Conservation (phyloP, 1,140 invertebrate genomes). For the Leptinotarsa texana region DNA sequence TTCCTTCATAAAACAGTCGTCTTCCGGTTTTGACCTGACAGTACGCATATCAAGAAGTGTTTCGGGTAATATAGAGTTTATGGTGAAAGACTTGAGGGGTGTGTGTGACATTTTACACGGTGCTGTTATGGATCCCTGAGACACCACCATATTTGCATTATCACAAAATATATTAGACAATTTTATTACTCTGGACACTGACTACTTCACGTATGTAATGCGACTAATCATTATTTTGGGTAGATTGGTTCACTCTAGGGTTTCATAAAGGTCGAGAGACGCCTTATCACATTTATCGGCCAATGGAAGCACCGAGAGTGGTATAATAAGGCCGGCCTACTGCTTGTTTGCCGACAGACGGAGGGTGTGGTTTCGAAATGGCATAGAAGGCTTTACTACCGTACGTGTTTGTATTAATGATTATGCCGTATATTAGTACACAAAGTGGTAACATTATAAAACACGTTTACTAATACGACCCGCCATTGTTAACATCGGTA, state of each 20-base stretch:
- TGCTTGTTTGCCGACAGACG: conserved; percentile 38
- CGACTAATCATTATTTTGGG: conserved; percentile 34
- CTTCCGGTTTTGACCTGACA: conserved; percentile 50
- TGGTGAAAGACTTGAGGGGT: conserved; percentile 73
- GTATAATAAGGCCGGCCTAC: conserved; percentile 33
- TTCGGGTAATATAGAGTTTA: conserved; percentile 72
- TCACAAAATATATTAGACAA: conserved; percentile 20
- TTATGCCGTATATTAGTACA: conserved; percentile 26
- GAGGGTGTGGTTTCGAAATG: conserved; percentile 39
- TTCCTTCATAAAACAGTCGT: conserved; percentile 31
- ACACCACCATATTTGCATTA: conserved; percentile 43
- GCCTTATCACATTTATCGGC: conserved; percentile 31
- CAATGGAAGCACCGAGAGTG: conserved; percentile 34
- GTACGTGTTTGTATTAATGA: conserved; percentile 25
- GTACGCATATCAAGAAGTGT: conserved; percentile 60
- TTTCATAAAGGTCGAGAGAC: conserved; percentile 40
- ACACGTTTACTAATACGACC: conserved; percentile 15
- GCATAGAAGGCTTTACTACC: conserved; percentile 18
- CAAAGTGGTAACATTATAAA: conserved; percentile 24
- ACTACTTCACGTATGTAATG: conserved; percentile 34
- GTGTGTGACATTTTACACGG: conserved; percentile 56
- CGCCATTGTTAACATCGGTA: conserved; percentile 24
- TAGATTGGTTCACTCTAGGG: conserved; percentile 34
- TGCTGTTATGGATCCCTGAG: conserved; percentile 24
- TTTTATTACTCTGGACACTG: neutral